phyloP scores from a whole-genome alignment of 2,797 vertebrate genomes.

The Apogon talboti region DNA sequence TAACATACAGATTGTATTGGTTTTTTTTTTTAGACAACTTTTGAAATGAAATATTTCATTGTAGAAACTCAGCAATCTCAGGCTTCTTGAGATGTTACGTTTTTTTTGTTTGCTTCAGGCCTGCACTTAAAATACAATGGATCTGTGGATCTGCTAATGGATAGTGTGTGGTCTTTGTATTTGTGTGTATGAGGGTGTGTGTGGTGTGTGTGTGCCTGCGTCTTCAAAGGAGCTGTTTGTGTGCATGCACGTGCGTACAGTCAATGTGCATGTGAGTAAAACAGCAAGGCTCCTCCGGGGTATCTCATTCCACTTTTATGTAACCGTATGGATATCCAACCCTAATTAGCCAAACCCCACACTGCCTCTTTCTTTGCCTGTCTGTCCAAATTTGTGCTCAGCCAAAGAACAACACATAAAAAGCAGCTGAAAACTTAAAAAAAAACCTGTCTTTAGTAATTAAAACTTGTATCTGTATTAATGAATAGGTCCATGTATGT shows the following conservation, averaged over 20 bases:
- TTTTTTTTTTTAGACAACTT: conserved; percentile 9
- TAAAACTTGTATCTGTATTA: conserved; percentile 22
- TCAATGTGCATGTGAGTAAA: conserved; percentile 33
- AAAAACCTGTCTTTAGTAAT: conserved; percentile 21
- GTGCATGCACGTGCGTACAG: conserved; percentile 9
- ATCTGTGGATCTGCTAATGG: conserved; percentile 62
- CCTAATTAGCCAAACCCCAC: conserved; percentile 45
- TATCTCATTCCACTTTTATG: conserved; percentile 71
- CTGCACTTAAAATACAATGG: conserved; percentile 65
- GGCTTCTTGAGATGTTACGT: conserved; percentile 21
- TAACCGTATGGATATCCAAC: conserved; percentile 60
- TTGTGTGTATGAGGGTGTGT: conserved; percentile 5
- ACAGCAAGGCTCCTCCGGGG: conserved; percentile 51
- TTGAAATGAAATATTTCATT: conserved; percentile 42
- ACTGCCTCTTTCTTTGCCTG: conserved; percentile 14
- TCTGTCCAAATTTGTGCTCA: conserved; percentile 17
- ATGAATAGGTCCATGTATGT: background rate
- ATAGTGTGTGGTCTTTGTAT: conserved; percentile 22
- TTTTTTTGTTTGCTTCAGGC: conserved; percentile 43
- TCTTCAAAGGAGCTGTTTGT: conserved; percentile 22
- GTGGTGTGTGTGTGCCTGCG: conserved; percentile 3
- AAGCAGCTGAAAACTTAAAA: conserved; percentile 3
- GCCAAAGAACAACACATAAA: conserved; percentile 26
- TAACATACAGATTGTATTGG: background rate
- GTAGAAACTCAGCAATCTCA: conserved; percentile 13